Conservation (phyloP, 2,888 invertebrate genomes). For the Alitta virens region DNA sequence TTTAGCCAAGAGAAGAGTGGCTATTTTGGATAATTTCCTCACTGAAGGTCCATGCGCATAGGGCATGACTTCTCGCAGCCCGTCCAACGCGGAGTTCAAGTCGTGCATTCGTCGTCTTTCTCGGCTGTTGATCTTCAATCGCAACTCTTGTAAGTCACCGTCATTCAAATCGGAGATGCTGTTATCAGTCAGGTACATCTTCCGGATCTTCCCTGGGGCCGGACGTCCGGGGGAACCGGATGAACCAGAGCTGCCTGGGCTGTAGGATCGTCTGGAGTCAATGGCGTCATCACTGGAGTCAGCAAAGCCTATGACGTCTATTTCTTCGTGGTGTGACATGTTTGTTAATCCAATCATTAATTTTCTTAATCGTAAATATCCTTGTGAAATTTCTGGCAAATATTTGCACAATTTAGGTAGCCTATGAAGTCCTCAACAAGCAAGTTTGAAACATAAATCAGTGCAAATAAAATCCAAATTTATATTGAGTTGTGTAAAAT, state of each 20-base stretch:
- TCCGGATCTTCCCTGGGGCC: too few species aligned
- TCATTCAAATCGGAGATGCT: constrained; percentile 25
- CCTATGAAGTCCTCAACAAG: too few species aligned
- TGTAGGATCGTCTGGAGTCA: neutral
- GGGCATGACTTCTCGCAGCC: constrained; percentile 56
- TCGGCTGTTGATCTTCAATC: constrained; percentile 59
- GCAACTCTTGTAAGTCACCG: constrained; percentile 44
- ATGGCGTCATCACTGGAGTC: neutral
- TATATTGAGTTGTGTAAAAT: too few species aligned
- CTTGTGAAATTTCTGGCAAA: too few species aligned
- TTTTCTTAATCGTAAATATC: too few species aligned
- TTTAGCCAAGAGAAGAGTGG: constrained; percentile 52
- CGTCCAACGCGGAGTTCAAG: constrained; percentile 57
- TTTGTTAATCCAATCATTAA: too few species aligned
- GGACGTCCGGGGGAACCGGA: too few species aligned
- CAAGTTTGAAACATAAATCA: too few species aligned
- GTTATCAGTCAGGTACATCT: too few species aligned
- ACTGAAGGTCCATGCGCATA: constrained; percentile 56
- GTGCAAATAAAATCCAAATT: too few species aligned
- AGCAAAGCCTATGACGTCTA: constrained; percentile 12
- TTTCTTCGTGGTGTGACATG: constrained; percentile 3
- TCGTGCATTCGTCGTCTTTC: constrained; percentile 61
- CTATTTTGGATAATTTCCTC: constrained; percentile 54
- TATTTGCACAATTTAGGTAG: too few species aligned
- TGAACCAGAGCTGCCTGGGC: neutral